These are phyloP conservation scores for Zaprionus gabonicus DNA, from an alignment of 1,140 invertebrate genomes.

Conservation along the genomic window DNA sequence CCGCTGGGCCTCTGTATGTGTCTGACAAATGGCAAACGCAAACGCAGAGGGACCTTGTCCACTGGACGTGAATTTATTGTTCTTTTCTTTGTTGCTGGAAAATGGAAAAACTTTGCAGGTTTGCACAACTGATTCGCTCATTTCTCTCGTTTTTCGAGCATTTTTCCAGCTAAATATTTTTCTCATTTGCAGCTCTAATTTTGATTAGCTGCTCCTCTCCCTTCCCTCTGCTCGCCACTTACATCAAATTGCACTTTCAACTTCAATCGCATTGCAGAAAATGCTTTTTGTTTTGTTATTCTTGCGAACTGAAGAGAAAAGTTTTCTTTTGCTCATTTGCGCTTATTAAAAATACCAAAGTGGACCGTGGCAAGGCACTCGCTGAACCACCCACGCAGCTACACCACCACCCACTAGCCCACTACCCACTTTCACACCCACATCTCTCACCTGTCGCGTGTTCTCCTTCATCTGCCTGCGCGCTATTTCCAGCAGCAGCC, in stretches of 20 bases:
- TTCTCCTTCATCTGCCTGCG: slow-evolving; percentile 89
- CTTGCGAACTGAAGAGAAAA: slow-evolving; percentile 44
- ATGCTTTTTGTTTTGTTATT: slow-evolving; percentile 59
- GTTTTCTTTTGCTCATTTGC: slow-evolving; percentile 53
- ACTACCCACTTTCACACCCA: background rate
- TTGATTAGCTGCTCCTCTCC: slow-evolving; percentile 56
- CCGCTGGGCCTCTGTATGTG: slow-evolving; percentile 27
- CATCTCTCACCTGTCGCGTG: slow-evolving; percentile 85
- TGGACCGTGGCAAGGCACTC: slow-evolving; percentile 30
- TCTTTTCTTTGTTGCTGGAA: slow-evolving; percentile 2
- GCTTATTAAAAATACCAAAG: slow-evolving; percentile 75
- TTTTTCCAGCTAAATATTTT: slow-evolving; percentile 52
- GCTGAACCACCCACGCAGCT: background rate
- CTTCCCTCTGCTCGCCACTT: background rate
- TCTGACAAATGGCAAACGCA: slow-evolving; percentile 33
- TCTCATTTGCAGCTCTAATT: slow-evolving; percentile 69
- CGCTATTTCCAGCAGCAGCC: slow-evolving; percentile 90
- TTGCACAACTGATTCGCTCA: too few species aligned
- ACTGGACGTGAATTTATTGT: slow-evolving; percentile 33
- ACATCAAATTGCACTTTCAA: slow-evolving; percentile 51
- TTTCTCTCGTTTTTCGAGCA: slow-evolving; percentile 4
- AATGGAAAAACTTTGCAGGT: slow-evolving; percentile 67
- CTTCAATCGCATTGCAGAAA: slow-evolving; percentile 16
- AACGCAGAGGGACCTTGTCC: slow-evolving; percentile 6
- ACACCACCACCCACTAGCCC: background rate